Base-by-base conservation (phyloP, 2,797 vertebrate genomes). In the Rhinoraja longicauda region DNA sequence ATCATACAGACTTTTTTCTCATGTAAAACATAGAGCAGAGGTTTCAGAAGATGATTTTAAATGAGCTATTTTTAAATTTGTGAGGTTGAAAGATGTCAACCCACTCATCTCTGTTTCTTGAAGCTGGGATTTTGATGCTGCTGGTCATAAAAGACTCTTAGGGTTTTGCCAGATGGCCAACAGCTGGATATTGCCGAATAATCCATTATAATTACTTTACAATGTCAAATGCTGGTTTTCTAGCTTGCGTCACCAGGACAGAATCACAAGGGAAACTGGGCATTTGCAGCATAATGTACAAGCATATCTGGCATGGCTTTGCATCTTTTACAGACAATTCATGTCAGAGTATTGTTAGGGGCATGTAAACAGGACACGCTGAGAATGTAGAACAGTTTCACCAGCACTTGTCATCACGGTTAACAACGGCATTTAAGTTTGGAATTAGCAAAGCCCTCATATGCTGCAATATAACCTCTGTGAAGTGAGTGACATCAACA, bases 201-300 rank as follows among this genome's bases (percentile, higher is more conserved):
- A 84, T 84, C 29, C 12, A 59, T 59, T 84, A 59, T 57, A 84
- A 84, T 84, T 84, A 84, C 53, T 15, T 59, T 59, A 84, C 81
- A 13, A n/a, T n/a, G 10, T 84, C 53, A 84, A 59, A 84, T 84
- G 10, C 53, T 59, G 26, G 3, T 59, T 84, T 84, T 84, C 7
- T 1, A 84, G 53, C 53, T 84, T 13, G n/a, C 24, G 59, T 15
- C 39, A 82, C 24, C 79, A 82, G 79, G 45, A 53, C 79, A 82
- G 79, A 84, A 5, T 59, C 57, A 15, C 10, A 84, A n/a, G 29
- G 81, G 81, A 59, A 84, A 84, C 29, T 29, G 24, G 53, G 53
- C 45, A 82, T 4, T 84, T 84, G 57, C 3, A 84, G 53, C 26
- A 59, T 5, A 53, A 82, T 26, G 24, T 29, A 29, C 26, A 82